Evolutionary conservation across 2,797 vertebrate genomes (phyloP).

Genomic region (Gallinago solitaria): DNA sequence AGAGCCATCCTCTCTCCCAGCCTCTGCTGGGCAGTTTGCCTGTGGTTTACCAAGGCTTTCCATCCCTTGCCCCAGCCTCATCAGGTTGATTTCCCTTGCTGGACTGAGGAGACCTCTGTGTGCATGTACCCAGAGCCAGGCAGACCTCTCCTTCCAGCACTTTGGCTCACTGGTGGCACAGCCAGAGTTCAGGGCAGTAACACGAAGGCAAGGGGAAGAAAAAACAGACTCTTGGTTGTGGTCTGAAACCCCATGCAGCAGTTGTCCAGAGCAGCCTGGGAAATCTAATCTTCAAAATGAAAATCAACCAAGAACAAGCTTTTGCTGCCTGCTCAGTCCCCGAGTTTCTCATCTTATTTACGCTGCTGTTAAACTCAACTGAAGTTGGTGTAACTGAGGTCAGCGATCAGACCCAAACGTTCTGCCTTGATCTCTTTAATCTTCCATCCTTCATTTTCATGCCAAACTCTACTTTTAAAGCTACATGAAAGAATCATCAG

Average conservation of each 20-base stretch:
- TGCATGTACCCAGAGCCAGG: not conserved
- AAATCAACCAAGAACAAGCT: not conserved
- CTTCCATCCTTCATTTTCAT: not conserved
- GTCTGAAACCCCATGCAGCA: not conserved
- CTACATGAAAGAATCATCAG: not conserved
- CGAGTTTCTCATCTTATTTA: not conserved
- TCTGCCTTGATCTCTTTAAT: slow-evolving; percentile 15
- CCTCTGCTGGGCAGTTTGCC: not conserved
- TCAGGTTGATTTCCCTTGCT: not conserved
- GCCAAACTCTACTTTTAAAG: slow-evolving; percentile 13
- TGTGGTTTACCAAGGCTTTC: not conserved
- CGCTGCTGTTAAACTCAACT: not conserved
- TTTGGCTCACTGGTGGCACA: not conserved
- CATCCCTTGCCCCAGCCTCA: not conserved
- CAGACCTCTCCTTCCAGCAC: not conserved
- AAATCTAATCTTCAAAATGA: not conserved
- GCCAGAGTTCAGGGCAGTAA: not conserved
- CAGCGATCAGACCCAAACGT: not conserved
- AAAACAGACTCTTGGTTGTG: not conserved
- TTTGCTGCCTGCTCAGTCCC: not conserved
- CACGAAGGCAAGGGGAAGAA: not conserved
- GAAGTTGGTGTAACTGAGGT: not conserved
- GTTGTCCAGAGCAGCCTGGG: not conserved
- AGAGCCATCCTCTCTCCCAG: not conserved
- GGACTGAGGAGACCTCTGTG: not conserved